Evolutionary conservation across 2,888 invertebrate species (phyloP), one percentile per base, ranked within the genome.

Genomic region (Nowickia ferox): DNA sequence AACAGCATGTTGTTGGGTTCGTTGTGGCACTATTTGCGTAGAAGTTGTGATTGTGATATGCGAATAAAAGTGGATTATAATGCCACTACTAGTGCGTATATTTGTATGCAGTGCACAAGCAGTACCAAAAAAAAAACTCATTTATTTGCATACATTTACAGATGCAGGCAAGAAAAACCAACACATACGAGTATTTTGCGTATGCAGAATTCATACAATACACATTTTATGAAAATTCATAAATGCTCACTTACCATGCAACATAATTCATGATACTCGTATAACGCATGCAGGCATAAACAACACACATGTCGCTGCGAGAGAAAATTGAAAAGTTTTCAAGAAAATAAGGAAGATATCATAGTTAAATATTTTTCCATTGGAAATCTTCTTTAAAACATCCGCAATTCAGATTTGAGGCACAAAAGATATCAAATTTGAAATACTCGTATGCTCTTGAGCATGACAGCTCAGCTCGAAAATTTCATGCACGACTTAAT

Each of bases 51-150:
- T 89, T 89, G 89, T 89, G 90, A 89, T 88, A 89, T 89, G 88
- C 88, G 88, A 89, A 89, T 89, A 90, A 89, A 89, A 90, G 91
- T 89, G 89, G 90, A 90, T 90, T 90, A 91, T 89, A 88, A 87
- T 88, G 87, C 76, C 83, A 76, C 79, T 76, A 38, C 22, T 74
- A 68, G 30, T 63, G 11, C 5, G 22, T 30, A 44, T 38, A 19
- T 65, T 17, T 55, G 42, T 10, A 63, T 38, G 8, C 22, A 19
- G 51, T 46, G 15, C n/a, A 44, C 22, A 59, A 22, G 46, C 19
- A 57, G 22, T 66, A 71, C 38, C 19, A 15, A 51, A 30, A 30
- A 48, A 40, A 66, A 46, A 61, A 71, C 15, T 11, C 17, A 61
- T 59, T 44, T 78, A 53, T 63, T 63, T 61, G 53, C 17, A 66